phyloP scores from a whole-genome alignment of 2,113 vertebrate species.

The Anser brachyrhynchus region DNA sequence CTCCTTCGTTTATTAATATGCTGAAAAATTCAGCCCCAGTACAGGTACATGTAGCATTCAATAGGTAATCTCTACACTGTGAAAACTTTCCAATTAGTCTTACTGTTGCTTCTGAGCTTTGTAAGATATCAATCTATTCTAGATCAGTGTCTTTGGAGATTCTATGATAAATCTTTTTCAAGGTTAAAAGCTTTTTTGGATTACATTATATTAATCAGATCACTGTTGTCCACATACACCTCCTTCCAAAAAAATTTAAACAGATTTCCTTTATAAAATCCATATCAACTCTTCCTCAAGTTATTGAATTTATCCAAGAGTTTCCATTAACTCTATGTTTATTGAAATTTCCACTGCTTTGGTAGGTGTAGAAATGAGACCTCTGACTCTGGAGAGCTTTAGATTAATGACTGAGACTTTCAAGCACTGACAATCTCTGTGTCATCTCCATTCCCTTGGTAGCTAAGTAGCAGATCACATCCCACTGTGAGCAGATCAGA shows the following conservation, averaged over 20 bases:
- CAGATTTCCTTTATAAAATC: background rate
- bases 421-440: accelerated
- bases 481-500: background rate
- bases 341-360: background rate
- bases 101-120: background rate
- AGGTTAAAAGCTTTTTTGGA: background rate
- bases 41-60: background rate
- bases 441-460: background rate
- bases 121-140: background rate
- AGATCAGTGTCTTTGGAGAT: background rate
- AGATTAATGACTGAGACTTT: background rate
- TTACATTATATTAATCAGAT: background rate
- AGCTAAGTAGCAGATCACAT: background rate
- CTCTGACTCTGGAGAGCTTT: background rate
- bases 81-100: background rate
- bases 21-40: background rate
- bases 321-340: background rate
- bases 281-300: background rate
- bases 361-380: background rate
- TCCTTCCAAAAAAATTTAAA: background rate
- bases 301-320: background rate
- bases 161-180: background rate
- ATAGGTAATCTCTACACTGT: background rate
- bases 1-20: background rate
- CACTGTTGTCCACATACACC: background rate